phyloP scores from a whole-genome alignment of 2,113 vertebrate species.

The Callaeas wilsoni region DNA sequence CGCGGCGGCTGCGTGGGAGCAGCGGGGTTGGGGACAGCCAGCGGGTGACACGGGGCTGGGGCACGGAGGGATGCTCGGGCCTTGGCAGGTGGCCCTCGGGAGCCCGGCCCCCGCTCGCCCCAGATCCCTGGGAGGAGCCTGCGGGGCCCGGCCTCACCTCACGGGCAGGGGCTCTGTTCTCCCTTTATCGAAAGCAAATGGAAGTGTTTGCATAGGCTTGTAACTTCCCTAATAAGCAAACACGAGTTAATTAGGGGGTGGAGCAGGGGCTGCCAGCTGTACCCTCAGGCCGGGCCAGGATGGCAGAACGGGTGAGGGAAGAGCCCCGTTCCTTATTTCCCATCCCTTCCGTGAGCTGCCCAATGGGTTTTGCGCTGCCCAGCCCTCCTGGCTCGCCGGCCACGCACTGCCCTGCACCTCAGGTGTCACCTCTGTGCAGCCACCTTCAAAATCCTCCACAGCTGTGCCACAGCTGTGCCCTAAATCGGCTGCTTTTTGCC shows the following conservation, averaged over 20 bases:
- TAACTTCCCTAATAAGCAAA: constrained; percentile 29
- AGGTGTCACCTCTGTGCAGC: neutral
- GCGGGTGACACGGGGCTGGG: neutral
- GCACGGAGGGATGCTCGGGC: neutral
- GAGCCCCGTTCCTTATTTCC: neutral
- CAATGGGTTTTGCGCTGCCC: neutral
- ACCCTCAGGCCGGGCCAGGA: neutral
- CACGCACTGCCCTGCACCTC: fast-evolving
- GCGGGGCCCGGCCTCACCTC: neutral
- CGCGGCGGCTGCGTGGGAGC: neutral
- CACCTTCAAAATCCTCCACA: neutral
- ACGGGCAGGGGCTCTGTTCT: neutral
- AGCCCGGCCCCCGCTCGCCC: neutral
- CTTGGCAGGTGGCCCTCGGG: neutral
- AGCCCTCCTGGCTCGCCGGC: neutral
- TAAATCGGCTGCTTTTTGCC: neutral
- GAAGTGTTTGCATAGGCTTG: constrained; percentile 30
- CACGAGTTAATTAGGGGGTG: neutral
- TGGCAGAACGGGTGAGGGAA: neutral
- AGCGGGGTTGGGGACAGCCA: neutral
- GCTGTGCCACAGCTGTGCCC: fast-evolving
- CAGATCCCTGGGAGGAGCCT: neutral
- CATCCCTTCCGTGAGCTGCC: neutral
- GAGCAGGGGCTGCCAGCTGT: neutral
- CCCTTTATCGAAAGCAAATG: constrained; percentile 28